A percentile compares a stretch with the other conserved stretches of the same genome.
Conservation (phyloP, 2,113 vertebrate species). For the Caranx ignobilis region DNA sequence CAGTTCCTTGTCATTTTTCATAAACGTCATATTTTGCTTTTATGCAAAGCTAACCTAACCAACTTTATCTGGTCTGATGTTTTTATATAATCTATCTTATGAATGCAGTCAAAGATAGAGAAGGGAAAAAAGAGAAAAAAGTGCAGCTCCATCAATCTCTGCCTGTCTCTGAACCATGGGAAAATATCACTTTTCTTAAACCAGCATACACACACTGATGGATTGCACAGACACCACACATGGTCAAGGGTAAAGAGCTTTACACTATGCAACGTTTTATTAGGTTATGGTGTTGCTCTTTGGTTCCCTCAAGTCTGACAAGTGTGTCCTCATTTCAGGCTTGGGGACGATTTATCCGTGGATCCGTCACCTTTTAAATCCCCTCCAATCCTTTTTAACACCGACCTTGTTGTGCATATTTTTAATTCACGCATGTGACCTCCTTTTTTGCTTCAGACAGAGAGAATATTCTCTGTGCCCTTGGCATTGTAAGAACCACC, state of each 20-base stretch:
- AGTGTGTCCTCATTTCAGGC: background rate
- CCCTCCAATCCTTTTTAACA: background rate
- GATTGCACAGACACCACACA: background rate
- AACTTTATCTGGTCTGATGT: background rate
- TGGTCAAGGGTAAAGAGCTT: constrained; percentile 28
- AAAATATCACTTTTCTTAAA: constrained; percentile 18
- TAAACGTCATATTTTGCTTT: too few species aligned
- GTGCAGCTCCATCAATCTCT: constrained; percentile 31
- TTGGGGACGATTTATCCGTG: constrained; percentile 12
- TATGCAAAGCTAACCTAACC: too few species aligned
- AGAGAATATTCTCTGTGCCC: background rate
- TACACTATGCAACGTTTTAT: background rate
- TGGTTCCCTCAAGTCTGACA: background rate
- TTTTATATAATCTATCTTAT: background rate
- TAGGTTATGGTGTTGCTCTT: background rate
- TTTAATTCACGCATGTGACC: constrained; percentile 19
- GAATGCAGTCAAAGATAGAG: constrained; percentile 26
- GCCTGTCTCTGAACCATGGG: constrained; percentile 14
- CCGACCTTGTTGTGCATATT: constrained; percentile 22
- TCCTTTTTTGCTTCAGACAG: constrained; percentile 33
- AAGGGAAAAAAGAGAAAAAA: background rate
- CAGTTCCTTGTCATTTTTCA: too few species aligned
- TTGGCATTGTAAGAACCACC: background rate
- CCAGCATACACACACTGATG: constrained; percentile 21
- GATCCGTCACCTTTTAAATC: constrained; percentile 30